Base-by-base conservation (phyloP, 2,888 invertebrate genomes). In the Enchytraeus crypticus region DNA sequence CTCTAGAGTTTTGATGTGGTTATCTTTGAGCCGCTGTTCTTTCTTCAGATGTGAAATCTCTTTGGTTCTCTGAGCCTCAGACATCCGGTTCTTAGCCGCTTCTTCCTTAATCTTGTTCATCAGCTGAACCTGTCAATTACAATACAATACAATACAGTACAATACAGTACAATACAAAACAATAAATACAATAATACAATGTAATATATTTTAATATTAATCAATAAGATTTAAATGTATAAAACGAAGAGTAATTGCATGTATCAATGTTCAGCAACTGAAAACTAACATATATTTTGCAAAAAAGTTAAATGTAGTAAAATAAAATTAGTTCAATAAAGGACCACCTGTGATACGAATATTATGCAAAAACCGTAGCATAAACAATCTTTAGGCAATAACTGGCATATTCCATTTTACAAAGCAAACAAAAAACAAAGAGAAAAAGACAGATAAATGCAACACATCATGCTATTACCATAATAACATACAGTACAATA, bases 81-180 rank as follows among this genome's bases (percentile, higher is more conserved):
- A 85, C 74, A 89, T 88, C 60, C 88, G 85, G 71, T 86, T 88
- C 5, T 88, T 74, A 53, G 76, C 73, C 26, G 74, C 85, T 77
- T 97, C 96, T 62, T 91, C 90, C 60, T 91, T 88, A 86, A 96
- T 92, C 80, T 90, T 90, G 74, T 92, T 90, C 73, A 96, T 87
- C 59, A 97, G 81, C 74, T 77, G 75, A 18, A 80, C 80, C 80
- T 80, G 66, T 5, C 11, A n/a, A 3, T 27, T 23, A 27, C 34
- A 23, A 57, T 1, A 26, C n/a, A 29, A 3, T 18, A 21, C 21
- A 1, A 51, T 51, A 57, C 23, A 26, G 57, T 14, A 32, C 29
- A 57, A 32, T 30, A 34, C 26, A n/a, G n/a, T n/a, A n/a, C n/a
- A n/a, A n/a, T n/a, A n/a, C n/a, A n/a, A n/a, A 5, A 54, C 11